These are phyloP conservation scores for Drosophila jambulina DNA, from an alignment of 1,140 invertebrate genomes.

Conservation along the genomic window DNA sequence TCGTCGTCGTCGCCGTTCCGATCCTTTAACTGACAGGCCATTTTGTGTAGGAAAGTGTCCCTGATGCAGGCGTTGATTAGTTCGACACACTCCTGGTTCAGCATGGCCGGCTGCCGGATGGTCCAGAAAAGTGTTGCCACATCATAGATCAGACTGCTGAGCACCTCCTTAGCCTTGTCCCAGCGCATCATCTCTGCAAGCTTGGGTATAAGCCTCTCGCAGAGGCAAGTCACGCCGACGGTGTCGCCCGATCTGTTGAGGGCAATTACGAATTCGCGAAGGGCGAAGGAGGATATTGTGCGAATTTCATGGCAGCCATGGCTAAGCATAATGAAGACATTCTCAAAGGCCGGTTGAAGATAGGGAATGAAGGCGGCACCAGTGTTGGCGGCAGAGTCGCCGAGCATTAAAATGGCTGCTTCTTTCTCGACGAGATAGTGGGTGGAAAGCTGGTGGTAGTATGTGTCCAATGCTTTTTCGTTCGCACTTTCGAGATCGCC, in stretches of 20 bases:
- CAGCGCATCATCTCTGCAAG: constrained; percentile 88
- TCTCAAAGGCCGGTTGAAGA: constrained; percentile 89
- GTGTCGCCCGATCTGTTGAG: constrained; percentile 86
- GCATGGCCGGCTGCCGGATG: constrained; percentile 86
- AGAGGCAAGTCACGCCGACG: constrained; percentile 85
- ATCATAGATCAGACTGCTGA: constrained; percentile 89
- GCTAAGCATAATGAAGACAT: constrained; percentile 89
- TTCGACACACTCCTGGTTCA: constrained; percentile 88
- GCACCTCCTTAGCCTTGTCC: constrained; percentile 90
- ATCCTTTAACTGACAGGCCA: constrained; percentile 82
- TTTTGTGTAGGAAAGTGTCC: constrained; percentile 87
- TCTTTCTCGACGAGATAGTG: constrained; percentile 88
- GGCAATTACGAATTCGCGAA: constrained; percentile 88
- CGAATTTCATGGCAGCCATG: constrained; percentile 91
- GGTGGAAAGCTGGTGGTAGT: too few species aligned
- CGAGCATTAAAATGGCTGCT: constrained; percentile 90
- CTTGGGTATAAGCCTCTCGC: constrained; percentile 88
- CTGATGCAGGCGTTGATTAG: constrained; percentile 89
- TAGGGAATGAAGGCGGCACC: constrained; percentile 89
- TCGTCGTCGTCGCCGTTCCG: constrained; percentile 86
- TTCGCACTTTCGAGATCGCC: constrained; percentile 71
- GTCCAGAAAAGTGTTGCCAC: constrained; percentile 88
- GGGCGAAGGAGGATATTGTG: constrained; percentile 88
- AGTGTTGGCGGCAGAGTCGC: constrained; percentile 89
- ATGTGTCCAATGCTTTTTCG: constrained; percentile 9